phyloP scores from a whole-genome alignment of 2,888 invertebrate species.

The Tuberolachnus salignus region DNA sequence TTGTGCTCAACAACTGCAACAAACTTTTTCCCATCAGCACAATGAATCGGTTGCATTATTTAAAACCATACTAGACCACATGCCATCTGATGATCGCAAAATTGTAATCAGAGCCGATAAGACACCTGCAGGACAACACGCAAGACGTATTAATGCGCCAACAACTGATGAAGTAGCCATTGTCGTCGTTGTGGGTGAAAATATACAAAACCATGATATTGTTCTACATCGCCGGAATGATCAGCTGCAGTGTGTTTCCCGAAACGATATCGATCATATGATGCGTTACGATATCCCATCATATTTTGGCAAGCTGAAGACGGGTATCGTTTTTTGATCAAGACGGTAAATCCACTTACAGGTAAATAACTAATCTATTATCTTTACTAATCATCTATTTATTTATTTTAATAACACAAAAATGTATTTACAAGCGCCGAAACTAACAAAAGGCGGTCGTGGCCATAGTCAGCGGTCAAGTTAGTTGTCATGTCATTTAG shows the following conservation, averaged over 20 bases:
- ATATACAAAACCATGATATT: constrained; percentile 59
- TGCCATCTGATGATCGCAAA: constrained; percentile 60
- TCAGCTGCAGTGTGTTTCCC: constrained; percentile 59
- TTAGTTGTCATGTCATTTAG: no score
- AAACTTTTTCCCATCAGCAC: constrained; percentile 57
- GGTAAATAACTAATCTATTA: constrained; percentile 1
- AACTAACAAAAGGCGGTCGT: no score
- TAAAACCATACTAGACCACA: constrained; percentile 60
- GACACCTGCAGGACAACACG: no score
- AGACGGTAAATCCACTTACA: constrained; percentile 14
- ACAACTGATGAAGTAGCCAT: constrained; percentile 60
- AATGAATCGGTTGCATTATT: constrained; percentile 60
- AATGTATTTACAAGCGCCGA: background rate
- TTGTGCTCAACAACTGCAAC: constrained; percentile 47
- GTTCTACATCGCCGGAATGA: constrained; percentile 59
- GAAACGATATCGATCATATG: constrained; percentile 61
- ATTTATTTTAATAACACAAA: background rate
- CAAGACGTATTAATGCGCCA: no score
- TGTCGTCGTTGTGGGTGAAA: constrained; percentile 59
- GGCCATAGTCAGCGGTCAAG: no score
- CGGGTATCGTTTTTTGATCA: constrained; percentile 9
- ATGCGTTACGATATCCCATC: constrained; percentile 62
- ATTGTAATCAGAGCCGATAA: constrained; percentile 60
- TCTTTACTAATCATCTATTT: background rate
- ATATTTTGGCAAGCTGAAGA: constrained; percentile 60